Base-by-base conservation (phyloP, 2,113 vertebrate species). In the Meles meles region DNA sequence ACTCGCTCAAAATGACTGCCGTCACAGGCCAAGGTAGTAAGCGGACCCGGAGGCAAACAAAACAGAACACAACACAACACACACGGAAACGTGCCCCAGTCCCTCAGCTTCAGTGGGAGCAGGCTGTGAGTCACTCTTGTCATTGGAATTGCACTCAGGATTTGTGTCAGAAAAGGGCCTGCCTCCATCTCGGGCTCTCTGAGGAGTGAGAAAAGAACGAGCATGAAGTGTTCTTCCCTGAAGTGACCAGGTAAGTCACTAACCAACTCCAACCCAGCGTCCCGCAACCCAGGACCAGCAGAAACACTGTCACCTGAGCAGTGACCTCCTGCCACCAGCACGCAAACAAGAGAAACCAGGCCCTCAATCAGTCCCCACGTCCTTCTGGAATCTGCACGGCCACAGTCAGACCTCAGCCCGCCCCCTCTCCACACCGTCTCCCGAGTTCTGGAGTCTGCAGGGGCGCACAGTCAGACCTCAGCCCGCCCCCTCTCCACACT, bases 271-370 rank as follows among this genome's bases (percentile, higher is more conserved):
- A 37, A 25, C 12, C 47, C 42, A 0, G 10, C 1, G 3, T 21
- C 7, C 10, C 11, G 0, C 13, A 9, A 82, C 10, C 21, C 49
- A 29, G 52, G 65, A 37, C 37, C 65, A 7, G n/a, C 29, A 27
- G 52, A 42, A n/a, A n/a, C 65, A 27, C 1, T 12, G 0, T 23
- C 59, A 2, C 2, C 72, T 0, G 6, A 6, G 0, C 7, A 29
- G 2, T 0, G 31, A 31, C 39, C 79, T 9, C 29, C 37, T 27
- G 39, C 37, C 0, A 23, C 2, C 9, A 5, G 39, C 34, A 25
- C 7, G 1, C 5, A 0, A 0, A n/a, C 42, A 31, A 27, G 9
- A 12, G 25, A 12, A 74, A 42, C 42, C 34, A 63, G 29, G 6
- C 13, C 2, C 69, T 71, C 69, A 4, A 2, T 34, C 34, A 17